Evolutionary conservation across 1,140 invertebrate species (phyloP), one percentile per base, ranked within the genome.

Genomic region (Bilobella aurantiaca): DNA sequence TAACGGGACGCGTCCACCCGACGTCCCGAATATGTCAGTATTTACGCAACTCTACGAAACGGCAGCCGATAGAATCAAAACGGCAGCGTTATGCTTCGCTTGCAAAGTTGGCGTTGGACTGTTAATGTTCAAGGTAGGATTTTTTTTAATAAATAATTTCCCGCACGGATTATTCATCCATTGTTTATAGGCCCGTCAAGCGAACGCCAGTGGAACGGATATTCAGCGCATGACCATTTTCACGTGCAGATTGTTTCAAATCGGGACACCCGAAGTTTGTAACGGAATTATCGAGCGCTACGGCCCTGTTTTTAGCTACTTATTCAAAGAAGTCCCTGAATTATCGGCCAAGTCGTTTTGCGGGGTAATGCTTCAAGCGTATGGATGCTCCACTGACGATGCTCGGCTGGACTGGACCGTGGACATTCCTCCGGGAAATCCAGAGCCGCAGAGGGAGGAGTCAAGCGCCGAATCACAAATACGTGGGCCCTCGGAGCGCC

Each of bases 401-500:
- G 49, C 73, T 1, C 70, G 75, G 53, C 79, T 81, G 67, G 77
- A 85, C 14, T 86, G 83, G 83, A 74, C 74, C 56, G 74, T 86
- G 1, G 75, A 80, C 23, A 31, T 70, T 16, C 58, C 37, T 18
- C n/a, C 59, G 37, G 34, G 18, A 42, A 42, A 42, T 42, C 34
- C 34, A 42, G 18, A 42, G 18, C 34, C 34, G 34, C 8, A 42
- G 18, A 8, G 8, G 34, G 18, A 12, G 34, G 18, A 42, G 8
- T 42, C 18, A 18, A 42, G 34, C n/a, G n/a, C n/a, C n/a, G n/a
- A n/a, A n/a, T n/a, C n/a, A n/a, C n/a, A n/a, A n/a, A n/a, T n/a
- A n/a, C n/a, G n/a, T n/a, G n/a, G n/a, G n/a, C n/a, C n/a, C n/a
- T n/a, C n/a, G 34, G 18, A 42, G 34, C 34, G 18, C 18, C 8